Evolutionary conservation across 2,888 invertebrate genomes (phyloP).

Genomic region (Plagodis dolabraria): DNA sequence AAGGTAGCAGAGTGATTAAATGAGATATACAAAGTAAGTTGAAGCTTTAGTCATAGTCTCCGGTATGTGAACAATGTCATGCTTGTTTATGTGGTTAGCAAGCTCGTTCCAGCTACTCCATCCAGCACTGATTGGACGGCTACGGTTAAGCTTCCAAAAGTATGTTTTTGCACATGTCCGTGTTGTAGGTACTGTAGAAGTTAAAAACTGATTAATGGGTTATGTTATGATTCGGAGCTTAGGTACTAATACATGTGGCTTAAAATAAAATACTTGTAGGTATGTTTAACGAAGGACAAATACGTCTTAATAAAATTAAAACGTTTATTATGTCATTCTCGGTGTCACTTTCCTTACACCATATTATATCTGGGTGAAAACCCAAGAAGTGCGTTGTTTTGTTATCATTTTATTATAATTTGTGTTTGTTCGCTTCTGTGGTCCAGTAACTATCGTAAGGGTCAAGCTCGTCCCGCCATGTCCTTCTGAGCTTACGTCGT

Average conservation of each 20-base stretch:
- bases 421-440: no score
- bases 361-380: no score
- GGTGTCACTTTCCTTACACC: no score
- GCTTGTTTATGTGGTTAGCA: constrained; percentile 54
- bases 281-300: no score
- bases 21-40: not conserved
- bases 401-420: no score
- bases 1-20: not conserved
- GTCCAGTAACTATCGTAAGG: no score
- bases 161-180: constrained; percentile 39
- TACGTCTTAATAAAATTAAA: no score
- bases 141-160: constrained; percentile 39
- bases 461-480: no score
- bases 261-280: not conserved
- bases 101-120: constrained; percentile 9
- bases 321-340: no score
- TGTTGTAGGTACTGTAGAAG: not conserved
- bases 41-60: constrained; percentile 41
- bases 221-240: not conserved
- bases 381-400: no score
- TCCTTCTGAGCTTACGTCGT: no score
- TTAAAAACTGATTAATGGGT: constrained; percentile 17
- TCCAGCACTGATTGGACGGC: constrained; percentile 50
- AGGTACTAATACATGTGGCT: not conserved
- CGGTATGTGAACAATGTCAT: constrained; percentile 46